Evolutionary conservation across 2,888 invertebrate species (phyloP).

Genomic region (Xestobium rufovillosum): DNA sequence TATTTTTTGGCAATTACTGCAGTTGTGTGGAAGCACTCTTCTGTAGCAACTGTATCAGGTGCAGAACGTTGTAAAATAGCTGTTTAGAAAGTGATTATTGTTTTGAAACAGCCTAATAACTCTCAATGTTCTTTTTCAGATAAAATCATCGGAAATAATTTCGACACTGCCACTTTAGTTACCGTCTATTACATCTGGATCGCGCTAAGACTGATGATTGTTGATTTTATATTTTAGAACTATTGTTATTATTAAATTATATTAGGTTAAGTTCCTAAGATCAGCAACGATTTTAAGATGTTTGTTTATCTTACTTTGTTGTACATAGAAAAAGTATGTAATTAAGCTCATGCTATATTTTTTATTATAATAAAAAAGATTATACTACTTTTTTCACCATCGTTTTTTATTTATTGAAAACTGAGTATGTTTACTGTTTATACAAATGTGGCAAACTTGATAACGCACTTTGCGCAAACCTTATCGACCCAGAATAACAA

Average conservation of each 20-base stretch:
- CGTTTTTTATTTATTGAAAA: conserved; percentile 2
- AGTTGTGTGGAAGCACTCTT: too few species aligned
- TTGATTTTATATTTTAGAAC: conserved; percentile 41
- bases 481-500: too few species aligned
- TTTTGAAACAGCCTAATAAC: too few species aligned
- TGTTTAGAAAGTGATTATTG: too few species aligned
- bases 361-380: conserved; percentile 1
- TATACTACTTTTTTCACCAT: background rate
- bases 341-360: conserved; percentile 13
- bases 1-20: too few species aligned
- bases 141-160: conserved; percentile 30
- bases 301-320: conserved; percentile 18
- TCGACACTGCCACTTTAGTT: conserved; percentile 45
- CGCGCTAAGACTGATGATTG: conserved; percentile 44
- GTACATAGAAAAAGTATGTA: conserved; percentile 16
- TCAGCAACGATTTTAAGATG: conserved; percentile 18
- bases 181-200: conserved; percentile 41
- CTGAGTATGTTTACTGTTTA: too few species aligned
- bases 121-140: conserved; percentile 39
- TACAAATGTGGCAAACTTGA: too few species aligned
- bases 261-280: conserved; percentile 41
- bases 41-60: too few species aligned
- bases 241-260: conserved; percentile 44
- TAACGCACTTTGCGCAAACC: too few species aligned
- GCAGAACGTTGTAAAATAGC: too few species aligned